Conservation (phyloP, 1,140 invertebrate genomes). For the Penaeus vannamei region DNA sequence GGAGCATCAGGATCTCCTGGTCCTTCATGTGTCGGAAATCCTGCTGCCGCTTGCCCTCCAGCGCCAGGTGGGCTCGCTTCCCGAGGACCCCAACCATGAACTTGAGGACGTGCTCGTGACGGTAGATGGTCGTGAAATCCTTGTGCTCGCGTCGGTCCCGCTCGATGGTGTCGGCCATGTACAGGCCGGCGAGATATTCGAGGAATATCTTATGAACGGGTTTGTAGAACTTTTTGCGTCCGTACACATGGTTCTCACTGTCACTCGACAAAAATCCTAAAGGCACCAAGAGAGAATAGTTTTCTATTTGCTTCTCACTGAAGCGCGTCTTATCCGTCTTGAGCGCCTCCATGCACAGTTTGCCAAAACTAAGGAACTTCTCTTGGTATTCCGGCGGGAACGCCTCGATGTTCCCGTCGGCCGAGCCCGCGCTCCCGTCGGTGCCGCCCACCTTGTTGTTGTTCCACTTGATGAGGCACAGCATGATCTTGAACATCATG, state of each 20-base stretch:
- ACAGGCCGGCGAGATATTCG: slow-evolving; percentile 63
- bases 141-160: slow-evolving; percentile 52
- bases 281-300: slow-evolving; percentile 60
- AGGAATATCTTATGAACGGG: slow-evolving; percentile 67
- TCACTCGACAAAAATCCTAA: slow-evolving; percentile 65
- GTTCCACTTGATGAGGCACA: slow-evolving; percentile 68
- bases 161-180: slow-evolving; percentile 63
- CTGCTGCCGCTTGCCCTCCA: slow-evolving; percentile 46
- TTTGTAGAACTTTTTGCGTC: slow-evolving; percentile 64
- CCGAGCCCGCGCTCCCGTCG: slow-evolving; percentile 48
- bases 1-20: slow-evolving; percentile 55
- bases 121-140: slow-evolving; percentile 51
- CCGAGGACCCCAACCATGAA: slow-evolving; percentile 64
- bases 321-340: slow-evolving; percentile 64
- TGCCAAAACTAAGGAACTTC: slow-evolving; percentile 67
- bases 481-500: slow-evolving; percentile 67
- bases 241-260: slow-evolving; percentile 59
- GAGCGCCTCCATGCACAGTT: slow-evolving; percentile 67
- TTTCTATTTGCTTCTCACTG: slow-evolving; percentile 66
- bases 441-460: slow-evolving; percentile 50
- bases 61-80: slow-evolving; percentile 52
- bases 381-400: slow-evolving; percentile 63
- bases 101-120: slow-evolving; percentile 60
- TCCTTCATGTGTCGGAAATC: slow-evolving; percentile 56
- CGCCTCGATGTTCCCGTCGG: slow-evolving; percentile 58